Percentiles rank a stretch among this genome's conserved stretches.
phyloP scores from a whole-genome alignment of 1,140 invertebrate genomes.

The Penaeus japonicus region DNA sequence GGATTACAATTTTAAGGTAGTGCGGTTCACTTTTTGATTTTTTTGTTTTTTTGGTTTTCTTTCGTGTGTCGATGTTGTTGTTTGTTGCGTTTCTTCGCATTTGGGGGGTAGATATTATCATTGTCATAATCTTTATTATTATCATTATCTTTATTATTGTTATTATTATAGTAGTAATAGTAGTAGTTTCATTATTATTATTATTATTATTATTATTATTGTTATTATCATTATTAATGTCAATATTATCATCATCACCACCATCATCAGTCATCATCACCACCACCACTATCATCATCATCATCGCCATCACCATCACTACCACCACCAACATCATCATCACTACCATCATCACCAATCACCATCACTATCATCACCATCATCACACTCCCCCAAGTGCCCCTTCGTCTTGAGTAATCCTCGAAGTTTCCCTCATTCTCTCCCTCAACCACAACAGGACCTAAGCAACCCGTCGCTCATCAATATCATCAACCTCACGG shows the following conservation, averaged over 20 bases:
- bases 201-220: background rate
- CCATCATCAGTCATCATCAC: too few relatives aligned
- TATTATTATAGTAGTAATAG: background rate
- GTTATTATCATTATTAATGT: too few relatives aligned
- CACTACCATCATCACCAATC: too few relatives aligned
- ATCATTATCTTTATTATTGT: background rate
- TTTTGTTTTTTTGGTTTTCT: background rate
- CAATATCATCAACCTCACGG: slow-evolving; percentile 88
- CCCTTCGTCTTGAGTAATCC: too few relatives aligned
- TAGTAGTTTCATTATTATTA: background rate
- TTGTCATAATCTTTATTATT: background rate
- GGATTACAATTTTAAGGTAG: slow-evolving; percentile 71
- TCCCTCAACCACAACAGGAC: slow-evolving; percentile 24
- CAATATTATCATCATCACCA: too few relatives aligned
- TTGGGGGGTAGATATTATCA: background rate
- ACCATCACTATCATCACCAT: too few relatives aligned
- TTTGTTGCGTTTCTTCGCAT: background rate
- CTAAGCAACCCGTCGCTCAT: slow-evolving; percentile 74
- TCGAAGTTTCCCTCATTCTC: background rate
- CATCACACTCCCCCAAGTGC: too few relatives aligned
- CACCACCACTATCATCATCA: background rate
- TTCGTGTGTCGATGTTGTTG: background rate
- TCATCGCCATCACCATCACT: too few relatives aligned
- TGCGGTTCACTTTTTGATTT: too few relatives aligned
- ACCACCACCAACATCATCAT: too few relatives aligned